phyloP scores from a whole-genome alignment of 2,797 vertebrate species.

The Sebastolobus altivelis region DNA sequence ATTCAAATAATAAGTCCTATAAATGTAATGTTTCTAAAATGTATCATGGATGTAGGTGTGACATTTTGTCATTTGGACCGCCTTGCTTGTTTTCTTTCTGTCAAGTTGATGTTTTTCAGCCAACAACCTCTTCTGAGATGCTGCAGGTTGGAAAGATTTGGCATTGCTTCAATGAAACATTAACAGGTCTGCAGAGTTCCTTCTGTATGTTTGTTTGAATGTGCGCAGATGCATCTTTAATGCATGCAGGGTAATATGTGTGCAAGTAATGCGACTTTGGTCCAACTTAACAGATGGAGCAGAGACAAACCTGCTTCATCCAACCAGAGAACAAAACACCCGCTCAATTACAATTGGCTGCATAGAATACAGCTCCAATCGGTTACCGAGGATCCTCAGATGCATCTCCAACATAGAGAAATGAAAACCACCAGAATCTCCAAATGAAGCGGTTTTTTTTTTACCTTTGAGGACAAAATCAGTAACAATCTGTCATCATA shows the following conservation, averaged over 20 bases:
- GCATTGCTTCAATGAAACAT: slow-evolving; percentile 33
- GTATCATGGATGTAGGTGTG: background rate
- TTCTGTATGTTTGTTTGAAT: slow-evolving; percentile 7
- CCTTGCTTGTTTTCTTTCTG: slow-evolving; percentile 10
- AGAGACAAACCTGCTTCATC: slow-evolving; percentile 56
- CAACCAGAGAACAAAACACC: slow-evolving; percentile 42
- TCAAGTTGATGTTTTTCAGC: slow-evolving; percentile 14
- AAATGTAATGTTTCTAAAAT: background rate
- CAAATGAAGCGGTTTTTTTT: slow-evolving; percentile 18
- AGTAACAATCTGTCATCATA: slow-evolving; percentile 42
- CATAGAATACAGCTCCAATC: slow-evolving; percentile 36
- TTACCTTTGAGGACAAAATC: slow-evolving; percentile 24
- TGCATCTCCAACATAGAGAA: slow-evolving; percentile 39
- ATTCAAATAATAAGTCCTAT: background rate
- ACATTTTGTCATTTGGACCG: background rate
- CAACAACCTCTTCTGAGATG: slow-evolving; percentile 10
- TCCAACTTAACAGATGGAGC: slow-evolving; percentile 70
- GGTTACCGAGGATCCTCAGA: slow-evolving; percentile 40
- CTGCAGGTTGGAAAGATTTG: slow-evolving; percentile 17
- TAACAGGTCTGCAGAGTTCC: slow-evolving; percentile 25
- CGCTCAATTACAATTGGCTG: slow-evolving; percentile 39
- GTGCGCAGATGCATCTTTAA: slow-evolving; percentile 19
- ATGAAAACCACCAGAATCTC: slow-evolving; percentile 46
- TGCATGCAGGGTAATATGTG: slow-evolving; percentile 16
- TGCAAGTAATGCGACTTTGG: slow-evolving; percentile 31